These are phyloP conservation scores for Amblyopsis hoosieri DNA, from an alignment of 2,797 vertebrate species.

Conservation along the genomic window DNA sequence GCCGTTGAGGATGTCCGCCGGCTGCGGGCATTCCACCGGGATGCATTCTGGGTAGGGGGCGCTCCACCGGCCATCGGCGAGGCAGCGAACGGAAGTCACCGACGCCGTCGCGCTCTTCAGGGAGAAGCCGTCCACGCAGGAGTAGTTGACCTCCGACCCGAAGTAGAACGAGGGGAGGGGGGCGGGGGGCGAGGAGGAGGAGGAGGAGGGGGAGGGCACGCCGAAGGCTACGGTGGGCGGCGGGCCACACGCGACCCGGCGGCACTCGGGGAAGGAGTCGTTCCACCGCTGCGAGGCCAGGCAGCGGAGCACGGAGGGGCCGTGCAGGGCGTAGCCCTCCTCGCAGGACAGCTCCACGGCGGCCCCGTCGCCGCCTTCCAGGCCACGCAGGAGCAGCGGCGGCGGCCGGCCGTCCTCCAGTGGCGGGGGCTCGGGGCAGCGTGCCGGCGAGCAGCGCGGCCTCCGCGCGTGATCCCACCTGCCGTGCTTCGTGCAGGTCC, in stretches of 20 bases:
- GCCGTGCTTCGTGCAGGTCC: slow-evolving; percentile 92
- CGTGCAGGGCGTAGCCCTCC: slow-evolving; percentile 87
- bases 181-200: slow-evolving; percentile 52
- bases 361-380: slow-evolving; percentile 78
- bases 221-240: slow-evolving; percentile 89
- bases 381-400: slow-evolving; percentile 68
- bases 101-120: slow-evolving; percentile 74
- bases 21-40: slow-evolving; percentile 93
- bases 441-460: slow-evolving; percentile 87
- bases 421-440: slow-evolving; percentile 88
- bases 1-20: slow-evolving; percentile 88
- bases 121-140: slow-evolving; percentile 91
- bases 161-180: slow-evolving; percentile 70
- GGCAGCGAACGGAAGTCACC: slow-evolving; percentile 72
- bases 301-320: slow-evolving; percentile 85
- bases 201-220: slow-evolving; percentile 72
- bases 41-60: slow-evolving; percentile 88
- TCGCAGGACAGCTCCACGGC: slow-evolving; percentile 89
- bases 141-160: slow-evolving; percentile 82
- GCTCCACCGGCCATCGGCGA: slow-evolving; percentile 87
- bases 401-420: slow-evolving; percentile 90
- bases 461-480: slow-evolving; percentile 85
- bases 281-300: slow-evolving; percentile 90
- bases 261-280: slow-evolving; percentile 91
- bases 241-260: slow-evolving; percentile 82